phyloP scores from a whole-genome alignment of 2,113 vertebrate species.

The Laticauda laticaudata region DNA sequence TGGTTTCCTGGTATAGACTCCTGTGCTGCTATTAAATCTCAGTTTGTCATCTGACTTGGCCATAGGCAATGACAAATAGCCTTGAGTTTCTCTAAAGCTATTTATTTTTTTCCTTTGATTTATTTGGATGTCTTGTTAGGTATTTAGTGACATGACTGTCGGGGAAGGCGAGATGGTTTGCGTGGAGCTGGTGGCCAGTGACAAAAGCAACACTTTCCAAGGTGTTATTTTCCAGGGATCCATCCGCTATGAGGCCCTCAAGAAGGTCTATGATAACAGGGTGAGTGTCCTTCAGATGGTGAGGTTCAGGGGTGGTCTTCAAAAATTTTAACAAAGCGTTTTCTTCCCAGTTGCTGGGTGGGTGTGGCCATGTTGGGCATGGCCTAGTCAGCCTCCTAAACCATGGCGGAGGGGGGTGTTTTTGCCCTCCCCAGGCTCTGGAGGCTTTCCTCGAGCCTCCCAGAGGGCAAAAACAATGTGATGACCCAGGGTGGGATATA shows the following conservation, averaged over 20 bases:
- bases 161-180: slow-evolving; percentile 99
- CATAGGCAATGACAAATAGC: background rate
- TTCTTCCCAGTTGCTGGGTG: no score
- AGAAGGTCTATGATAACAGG: slow-evolving; percentile 98
- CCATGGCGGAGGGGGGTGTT: no score
- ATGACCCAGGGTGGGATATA: no score
- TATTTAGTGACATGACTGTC: slow-evolving; percentile 96
- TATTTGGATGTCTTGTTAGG: slow-evolving; percentile 68
- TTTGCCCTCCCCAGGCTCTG: no score
- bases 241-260: slow-evolving; percentile 96
- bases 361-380: no score
- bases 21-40: background rate
- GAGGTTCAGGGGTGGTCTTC: no score
- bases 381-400: no score
- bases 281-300: slow-evolving; percentile 64
- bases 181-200: slow-evolving; percentile 96
- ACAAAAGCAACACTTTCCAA: slow-evolving; percentile 94
- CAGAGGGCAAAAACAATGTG: no score
- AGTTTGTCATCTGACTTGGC: background rate
- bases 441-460: no score
- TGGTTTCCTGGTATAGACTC: background rate
- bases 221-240: slow-evolving; percentile 98
- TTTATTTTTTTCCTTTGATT: slow-evolving; percentile 1
- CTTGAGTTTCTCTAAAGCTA: background rate
- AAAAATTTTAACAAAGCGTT: no score